Base-by-base conservation (phyloP, 1,140 invertebrate species). In the Oedothorax gibbosus region DNA sequence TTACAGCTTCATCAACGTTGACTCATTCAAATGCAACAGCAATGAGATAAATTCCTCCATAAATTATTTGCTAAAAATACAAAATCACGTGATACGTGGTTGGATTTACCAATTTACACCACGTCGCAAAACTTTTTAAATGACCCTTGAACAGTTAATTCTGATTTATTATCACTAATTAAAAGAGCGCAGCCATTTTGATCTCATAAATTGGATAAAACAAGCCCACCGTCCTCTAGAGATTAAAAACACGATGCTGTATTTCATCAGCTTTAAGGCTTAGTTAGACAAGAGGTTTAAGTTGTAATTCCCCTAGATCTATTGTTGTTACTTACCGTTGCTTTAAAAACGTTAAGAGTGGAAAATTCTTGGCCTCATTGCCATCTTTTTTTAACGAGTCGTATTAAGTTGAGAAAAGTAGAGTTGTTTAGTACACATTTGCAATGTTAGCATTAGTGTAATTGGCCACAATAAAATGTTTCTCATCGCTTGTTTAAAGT, bases 101-200 rank as follows among this genome's bases (percentile, higher is more conserved):
- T 14, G 57, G 3, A 60, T 60, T 60, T 14, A 60, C 20, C 50
- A 60, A 60, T 60, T 60, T 60, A 60, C 51, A 53, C 54, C 49
- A 21, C 3, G 21, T 15, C 49, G 18, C 20, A 68, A 68, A 68
- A 68, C 12, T 14, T 68, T 68, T 21, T 68, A 49, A 68, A 68
- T 20, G 15, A 7, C 10, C n/a, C 20, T 10, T 15, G 49, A 51
- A 75, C 10, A 53, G 75, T 15, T 77, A 77, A 77, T 77, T 56
- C 75, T 77, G 60, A 77, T 77, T 77, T 77, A 77, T 77, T n/a
- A 62, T 50, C 49, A 20, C 57, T 77, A 77, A 77, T 77, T 77
- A 77, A 77, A 77, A 51, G 57, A 64, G 65, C 49, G 60, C 35
- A 64, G 53, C 49, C n/a, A 64, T 49, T 12, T 62, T 77, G 57